Evolutionary conservation across 2,797 vertebrate species (phyloP).

Genomic region (Oreonectes daqikongensis): DNA sequence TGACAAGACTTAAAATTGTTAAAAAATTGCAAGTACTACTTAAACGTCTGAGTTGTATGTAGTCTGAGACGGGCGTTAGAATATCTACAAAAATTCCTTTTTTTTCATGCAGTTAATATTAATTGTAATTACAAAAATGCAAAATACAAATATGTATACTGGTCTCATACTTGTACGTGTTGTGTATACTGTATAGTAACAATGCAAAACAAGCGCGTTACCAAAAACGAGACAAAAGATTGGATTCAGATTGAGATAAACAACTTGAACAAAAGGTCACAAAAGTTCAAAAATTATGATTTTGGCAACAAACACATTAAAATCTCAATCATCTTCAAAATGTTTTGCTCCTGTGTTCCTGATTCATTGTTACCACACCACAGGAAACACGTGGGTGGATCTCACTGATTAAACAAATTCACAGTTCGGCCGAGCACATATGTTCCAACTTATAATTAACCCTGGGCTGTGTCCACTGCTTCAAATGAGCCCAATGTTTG

Average conservation of each 20-base stretch:
- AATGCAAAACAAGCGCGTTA: neutral
- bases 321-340: neutral
- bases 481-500: neutral
- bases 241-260: neutral
- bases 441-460: conserved; percentile 18
- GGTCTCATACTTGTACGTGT: too few relatives aligned
- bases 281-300: neutral
- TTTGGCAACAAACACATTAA: neutral
- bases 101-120: too few relatives aligned
- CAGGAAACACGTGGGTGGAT: conserved; percentile 21
- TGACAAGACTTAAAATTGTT: too few relatives aligned
- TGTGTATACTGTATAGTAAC: too few relatives aligned
- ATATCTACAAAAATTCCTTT: too few relatives aligned
- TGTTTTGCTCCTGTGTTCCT: neutral
- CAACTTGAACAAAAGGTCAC: neutral
- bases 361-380: neutral
- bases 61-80: too few relatives aligned
- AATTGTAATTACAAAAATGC: too few relatives aligned
- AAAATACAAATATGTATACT: too few relatives aligned
- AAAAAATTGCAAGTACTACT: too few relatives aligned
- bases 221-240: neutral
- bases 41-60: too few relatives aligned
- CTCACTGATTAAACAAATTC: conserved; percentile 27
- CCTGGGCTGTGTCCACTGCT: neutral
- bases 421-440: neutral